phyloP scores from a whole-genome alignment of 2,113 vertebrate species.

The Ceyx margarethae region DNA sequence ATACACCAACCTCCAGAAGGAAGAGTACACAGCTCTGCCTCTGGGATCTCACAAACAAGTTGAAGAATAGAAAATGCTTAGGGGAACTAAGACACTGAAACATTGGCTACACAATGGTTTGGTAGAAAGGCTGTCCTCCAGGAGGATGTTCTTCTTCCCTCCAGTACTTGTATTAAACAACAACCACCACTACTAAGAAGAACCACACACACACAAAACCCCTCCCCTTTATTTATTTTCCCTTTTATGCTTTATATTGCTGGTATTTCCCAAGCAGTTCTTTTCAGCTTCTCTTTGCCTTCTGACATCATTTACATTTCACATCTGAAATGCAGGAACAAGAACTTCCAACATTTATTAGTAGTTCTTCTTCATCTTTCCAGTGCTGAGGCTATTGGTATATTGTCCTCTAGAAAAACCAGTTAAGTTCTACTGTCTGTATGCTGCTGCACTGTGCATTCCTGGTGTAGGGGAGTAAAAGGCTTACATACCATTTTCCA shows the following conservation, averaged over 20 bases:
- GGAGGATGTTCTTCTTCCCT: background rate
- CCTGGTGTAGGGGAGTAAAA: background rate
- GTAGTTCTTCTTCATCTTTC: background rate
- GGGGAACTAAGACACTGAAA: background rate
- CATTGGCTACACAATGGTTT: background rate
- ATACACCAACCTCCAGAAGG: background rate
- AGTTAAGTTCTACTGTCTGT: background rate
- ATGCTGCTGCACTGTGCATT: rapidly evolving
- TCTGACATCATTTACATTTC: background rate
- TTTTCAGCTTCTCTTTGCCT: background rate
- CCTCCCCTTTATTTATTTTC: background rate
- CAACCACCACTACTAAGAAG: background rate
- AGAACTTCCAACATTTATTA: background rate
- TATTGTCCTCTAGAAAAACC: background rate
- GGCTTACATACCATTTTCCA: background rate
- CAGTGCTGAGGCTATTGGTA: background rate
- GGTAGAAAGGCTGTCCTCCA: background rate
- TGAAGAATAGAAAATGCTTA: background rate
- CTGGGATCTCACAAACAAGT: background rate
- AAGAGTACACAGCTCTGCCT: background rate
- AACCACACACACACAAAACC: rapidly evolving
- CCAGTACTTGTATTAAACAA: background rate
- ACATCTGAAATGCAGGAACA: background rate
- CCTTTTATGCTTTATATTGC: background rate
- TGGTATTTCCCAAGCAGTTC: background rate